Base-by-base conservation (phyloP, 92 coral and sea anemone genomes). In the Zoanthus sociatus region DNA sequence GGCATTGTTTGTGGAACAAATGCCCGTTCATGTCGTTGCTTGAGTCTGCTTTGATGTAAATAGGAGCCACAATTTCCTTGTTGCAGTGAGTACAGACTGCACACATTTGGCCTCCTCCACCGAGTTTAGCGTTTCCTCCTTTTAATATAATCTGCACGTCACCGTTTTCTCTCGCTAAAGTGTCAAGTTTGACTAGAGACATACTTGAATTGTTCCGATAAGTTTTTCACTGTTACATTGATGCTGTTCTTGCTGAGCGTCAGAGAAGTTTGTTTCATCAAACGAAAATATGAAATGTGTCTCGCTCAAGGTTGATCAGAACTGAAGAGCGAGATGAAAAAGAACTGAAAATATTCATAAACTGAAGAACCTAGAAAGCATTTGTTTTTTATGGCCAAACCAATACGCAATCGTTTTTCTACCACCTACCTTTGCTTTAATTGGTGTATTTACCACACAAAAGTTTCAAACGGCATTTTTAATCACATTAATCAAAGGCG, bases 31-130 rank as follows among this genome's bases (percentile, higher is more conserved):
- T 51, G 37, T 92, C 92, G 77, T 94, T 95, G 32, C 92, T 94
- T 31, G 91, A 73, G n/a, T 95, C 98, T 3, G 98, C 84, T 81
- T 93, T 91, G 83, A 95, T 89, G 87, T 95, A 95, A 53, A 95
- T 92, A 1, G 94, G 85, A 9, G 85, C 98, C 7, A 95, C 92
- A 31, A 95, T 95, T 67, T 95, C 98, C 68, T 93, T 95, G 85
- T 95, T 95, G 76, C 98, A 95, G 81, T 95, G 98, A 83, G 93
- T 95, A 66, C 98, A 95, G 45, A 93, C 92, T 6, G 98, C 98
- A 51, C 93, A 94, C 79, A 94, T 88, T 33, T 81, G 85, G 21
- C 85, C 44, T 9, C 74, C 50, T 3, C 85, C 85, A 44, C 17
- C 14, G n/a, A 73, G 60, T 87, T 91, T 89, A 31, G 88, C 91